Evolutionary conservation across 2,888 invertebrate genomes (phyloP).

Genomic region (Hoplodrina blanda): DNA sequence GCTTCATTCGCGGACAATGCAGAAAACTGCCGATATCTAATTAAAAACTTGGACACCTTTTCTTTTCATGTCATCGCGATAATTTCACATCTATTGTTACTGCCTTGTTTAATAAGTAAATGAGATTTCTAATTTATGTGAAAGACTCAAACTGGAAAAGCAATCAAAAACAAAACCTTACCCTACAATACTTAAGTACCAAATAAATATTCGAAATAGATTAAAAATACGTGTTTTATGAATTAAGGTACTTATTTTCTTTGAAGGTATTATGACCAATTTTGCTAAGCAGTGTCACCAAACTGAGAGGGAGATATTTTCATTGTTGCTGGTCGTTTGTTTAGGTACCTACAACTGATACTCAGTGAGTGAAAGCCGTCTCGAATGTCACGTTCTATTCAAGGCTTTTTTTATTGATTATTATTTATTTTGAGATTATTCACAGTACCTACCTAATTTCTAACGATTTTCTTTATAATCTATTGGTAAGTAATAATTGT

Average conservation of each 20-base stretch:
- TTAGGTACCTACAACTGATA: constrained; percentile 43
- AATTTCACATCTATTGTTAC: constrained; percentile 57
- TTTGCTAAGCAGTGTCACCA: constrained; percentile 7
- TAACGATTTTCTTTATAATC: constrained; percentile 13
- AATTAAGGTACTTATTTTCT: no score
- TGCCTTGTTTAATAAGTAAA: constrained; percentile 26
- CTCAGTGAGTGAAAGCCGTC: constrained; percentile 57
- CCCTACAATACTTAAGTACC: no score
- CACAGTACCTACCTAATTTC: constrained; percentile 12
- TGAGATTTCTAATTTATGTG: constrained; percentile 31
- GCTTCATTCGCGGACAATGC: constrained; percentile 41
- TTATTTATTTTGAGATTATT: constrained; percentile 52
- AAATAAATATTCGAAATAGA: no score
- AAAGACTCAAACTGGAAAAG: constrained; percentile 2
- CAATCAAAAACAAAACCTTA: background rate
- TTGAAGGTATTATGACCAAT: background rate
- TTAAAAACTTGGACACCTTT: constrained; percentile 50
- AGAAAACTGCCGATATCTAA: constrained; percentile 37
- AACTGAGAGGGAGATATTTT: constrained; percentile 40
- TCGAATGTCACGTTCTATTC: constrained; percentile 58
- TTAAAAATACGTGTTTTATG: background rate
- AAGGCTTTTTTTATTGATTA: constrained; percentile 52
- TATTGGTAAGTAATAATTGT: background rate
- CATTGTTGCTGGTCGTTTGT: constrained; percentile 38
- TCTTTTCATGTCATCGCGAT: constrained; percentile 27